These are phyloP conservation scores for Cydia splendana DNA, from an alignment of 1,140 invertebrate genomes.

Conservation along the genomic window DNA sequence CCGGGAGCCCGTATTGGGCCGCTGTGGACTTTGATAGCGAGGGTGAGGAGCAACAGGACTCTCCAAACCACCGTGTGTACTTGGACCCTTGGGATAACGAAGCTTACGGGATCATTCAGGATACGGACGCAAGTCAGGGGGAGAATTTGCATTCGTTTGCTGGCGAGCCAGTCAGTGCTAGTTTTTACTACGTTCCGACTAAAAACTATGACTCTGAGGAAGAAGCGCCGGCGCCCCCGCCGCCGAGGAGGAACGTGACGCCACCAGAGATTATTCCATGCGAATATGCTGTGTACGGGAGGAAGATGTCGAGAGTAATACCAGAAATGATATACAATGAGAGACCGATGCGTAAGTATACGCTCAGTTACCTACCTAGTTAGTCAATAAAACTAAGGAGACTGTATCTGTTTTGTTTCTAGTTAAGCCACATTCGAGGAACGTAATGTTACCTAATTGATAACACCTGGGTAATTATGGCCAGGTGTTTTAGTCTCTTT, in stretches of 20 bases:
- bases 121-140: constrained; percentile 76
- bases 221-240: constrained; percentile 49
- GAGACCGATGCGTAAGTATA: constrained; percentile 62
- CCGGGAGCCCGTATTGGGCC: constrained; percentile 77
- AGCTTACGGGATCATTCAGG: constrained; percentile 84
- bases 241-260: constrained; percentile 52
- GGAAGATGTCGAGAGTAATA: constrained; percentile 56
- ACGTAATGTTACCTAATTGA: neutral
- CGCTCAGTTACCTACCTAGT: too few species aligned
- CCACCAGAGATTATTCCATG: constrained; percentile 56
- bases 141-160: constrained; percentile 75
- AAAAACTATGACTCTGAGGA: constrained; percentile 74
- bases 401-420: neutral
- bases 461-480: constrained; percentile 18
- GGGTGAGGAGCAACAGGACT: constrained; percentile 65
- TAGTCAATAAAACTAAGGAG: neutral
- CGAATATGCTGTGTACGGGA: constrained; percentile 59
- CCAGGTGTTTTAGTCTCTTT: constrained; percentile 22
- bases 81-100: constrained; percentile 88
- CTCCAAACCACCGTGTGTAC: constrained; percentile 80
- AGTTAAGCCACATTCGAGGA: neutral
- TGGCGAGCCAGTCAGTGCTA: constrained; percentile 79
- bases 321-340: constrained; percentile 61
- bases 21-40: constrained; percentile 81
- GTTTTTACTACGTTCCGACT: constrained; percentile 80